These are phyloP conservation scores for Hypothenemus hampei DNA, from an alignment of 1,140 invertebrate species.

Conservation along the genomic window DNA sequence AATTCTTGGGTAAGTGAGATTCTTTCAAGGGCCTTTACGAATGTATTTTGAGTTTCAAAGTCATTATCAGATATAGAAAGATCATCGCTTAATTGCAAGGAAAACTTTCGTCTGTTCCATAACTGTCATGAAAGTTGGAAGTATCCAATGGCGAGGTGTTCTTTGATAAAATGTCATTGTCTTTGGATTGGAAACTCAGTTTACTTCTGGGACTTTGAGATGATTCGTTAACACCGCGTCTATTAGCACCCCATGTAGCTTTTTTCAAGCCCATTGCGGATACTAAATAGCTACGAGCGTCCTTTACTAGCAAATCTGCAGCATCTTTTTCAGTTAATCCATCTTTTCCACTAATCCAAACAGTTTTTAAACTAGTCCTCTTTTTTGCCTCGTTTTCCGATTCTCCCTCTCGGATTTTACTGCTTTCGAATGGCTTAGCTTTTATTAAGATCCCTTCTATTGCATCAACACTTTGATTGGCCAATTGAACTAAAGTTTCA, in stretches of 20 bases:
- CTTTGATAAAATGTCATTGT: too few species aligned
- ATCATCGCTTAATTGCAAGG: not conserved
- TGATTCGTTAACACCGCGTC: too few species aligned
- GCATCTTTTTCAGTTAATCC: constrained; percentile 79
- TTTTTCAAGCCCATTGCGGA: constrained; percentile 56
- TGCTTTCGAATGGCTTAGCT: constrained; percentile 78
- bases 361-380: constrained; percentile 61
- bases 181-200: too few species aligned
- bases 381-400: constrained; percentile 61
- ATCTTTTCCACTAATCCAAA: constrained; percentile 80
- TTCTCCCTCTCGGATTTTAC: constrained; percentile 67
- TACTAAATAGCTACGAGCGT: constrained; percentile 69
- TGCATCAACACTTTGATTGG: constrained; percentile 60
- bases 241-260: constrained; percentile 61
- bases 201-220: too few species aligned
- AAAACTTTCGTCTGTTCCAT: too few species aligned
- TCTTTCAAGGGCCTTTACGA: too few species aligned
- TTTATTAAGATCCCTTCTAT: constrained; percentile 76
- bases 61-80: too few species aligned
- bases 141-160: too few species aligned
- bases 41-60: too few species aligned
- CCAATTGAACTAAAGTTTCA: constrained; percentile 70
- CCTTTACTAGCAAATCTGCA: constrained; percentile 70
- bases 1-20: too few species aligned
- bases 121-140: too few species aligned